These are phyloP conservation scores for Xiphorhynchus erythropygius DNA, from an alignment of 2,797 vertebrate genomes.

Conservation along the genomic window DNA sequence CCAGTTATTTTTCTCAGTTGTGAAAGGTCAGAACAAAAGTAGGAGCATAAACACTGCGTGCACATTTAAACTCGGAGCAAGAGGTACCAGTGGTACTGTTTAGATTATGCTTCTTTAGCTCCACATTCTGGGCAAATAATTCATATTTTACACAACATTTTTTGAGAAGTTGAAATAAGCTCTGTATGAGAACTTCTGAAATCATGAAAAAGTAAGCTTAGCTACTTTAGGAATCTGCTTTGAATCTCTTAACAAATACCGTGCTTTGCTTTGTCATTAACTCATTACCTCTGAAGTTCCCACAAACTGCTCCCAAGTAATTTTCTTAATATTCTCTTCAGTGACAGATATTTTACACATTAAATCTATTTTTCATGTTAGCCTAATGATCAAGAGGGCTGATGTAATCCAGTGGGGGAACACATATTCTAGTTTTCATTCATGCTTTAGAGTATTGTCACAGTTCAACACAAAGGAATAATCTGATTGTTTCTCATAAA, in stretches of 20 bases:
- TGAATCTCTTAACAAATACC: background rate
- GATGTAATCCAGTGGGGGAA: slow-evolving; percentile 30
- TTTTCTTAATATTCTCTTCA: slow-evolving; percentile 9
- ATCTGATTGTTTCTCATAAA: slow-evolving; percentile 51
- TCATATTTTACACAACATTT: background rate
- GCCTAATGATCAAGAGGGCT: slow-evolving; percentile 20
- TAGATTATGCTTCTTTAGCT: background rate
- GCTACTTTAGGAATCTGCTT: background rate
- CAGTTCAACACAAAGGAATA: slow-evolving; percentile 20
- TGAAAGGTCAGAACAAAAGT: background rate
- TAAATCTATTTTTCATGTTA: slow-evolving; percentile 56
- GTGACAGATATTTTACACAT: background rate
- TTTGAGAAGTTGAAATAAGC: background rate
- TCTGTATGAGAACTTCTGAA: background rate
- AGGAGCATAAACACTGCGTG: background rate
- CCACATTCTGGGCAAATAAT: slow-evolving; percentile 18
- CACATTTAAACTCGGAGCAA: background rate
- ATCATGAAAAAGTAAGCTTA: background rate
- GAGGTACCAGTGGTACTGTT: background rate
- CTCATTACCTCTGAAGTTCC: background rate
- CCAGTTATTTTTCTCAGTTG: background rate
- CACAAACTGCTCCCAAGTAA: background rate
- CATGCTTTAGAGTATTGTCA: slow-evolving; percentile 51
- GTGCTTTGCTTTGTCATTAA: background rate
- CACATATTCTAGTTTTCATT: slow-evolving; percentile 64